Evolutionary conservation across 2,888 invertebrate species (phyloP).

Genomic region (Dasysyrphus albostriatus): DNA sequence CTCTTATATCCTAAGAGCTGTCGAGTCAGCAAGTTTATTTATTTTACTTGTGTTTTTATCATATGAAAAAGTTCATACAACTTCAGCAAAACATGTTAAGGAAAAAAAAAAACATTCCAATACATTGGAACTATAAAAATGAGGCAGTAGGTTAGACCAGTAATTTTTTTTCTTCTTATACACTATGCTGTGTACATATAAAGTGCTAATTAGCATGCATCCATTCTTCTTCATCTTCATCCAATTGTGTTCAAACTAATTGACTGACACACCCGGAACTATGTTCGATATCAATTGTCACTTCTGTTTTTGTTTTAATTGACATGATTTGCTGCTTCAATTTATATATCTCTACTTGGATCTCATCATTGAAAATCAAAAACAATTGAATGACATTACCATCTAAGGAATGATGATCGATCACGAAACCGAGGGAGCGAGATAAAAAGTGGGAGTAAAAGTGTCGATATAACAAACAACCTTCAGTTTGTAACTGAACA

Average conservation of each 20-base stretch:
- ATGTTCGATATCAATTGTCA: slow-evolving; percentile 27
- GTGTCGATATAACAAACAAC: slow-evolving; percentile 52
- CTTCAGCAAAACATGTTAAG: background rate
- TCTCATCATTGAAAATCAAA: slow-evolving; percentile 49
- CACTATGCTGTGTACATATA: no score
- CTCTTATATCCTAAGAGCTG: no score
- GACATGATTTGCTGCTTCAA: slow-evolving; percentile 49
- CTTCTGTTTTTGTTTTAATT: slow-evolving; percentile 50
- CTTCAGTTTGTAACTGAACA: slow-evolving; percentile 45
- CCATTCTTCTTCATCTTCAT: background rate
- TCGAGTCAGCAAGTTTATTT: no score
- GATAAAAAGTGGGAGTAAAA: slow-evolving; percentile 30
- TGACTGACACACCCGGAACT: slow-evolving; percentile 63
- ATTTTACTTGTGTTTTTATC: no score
- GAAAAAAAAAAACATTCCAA: background rate
- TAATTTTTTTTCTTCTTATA: background rate
- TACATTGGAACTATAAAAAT: background rate
- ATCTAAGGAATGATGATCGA: slow-evolving; percentile 45
- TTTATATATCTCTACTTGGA: background rate
- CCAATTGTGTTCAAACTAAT: slow-evolving; percentile 6
- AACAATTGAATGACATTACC: slow-evolving; percentile 55
- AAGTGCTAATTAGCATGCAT: slow-evolving; percentile 4
- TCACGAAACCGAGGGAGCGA: slow-evolving; percentile 30
- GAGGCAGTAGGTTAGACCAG: background rate
- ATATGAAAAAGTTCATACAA: background rate